phyloP scores from a whole-genome alignment of 2,888 invertebrate species.

The Cybosia mesomella region DNA sequence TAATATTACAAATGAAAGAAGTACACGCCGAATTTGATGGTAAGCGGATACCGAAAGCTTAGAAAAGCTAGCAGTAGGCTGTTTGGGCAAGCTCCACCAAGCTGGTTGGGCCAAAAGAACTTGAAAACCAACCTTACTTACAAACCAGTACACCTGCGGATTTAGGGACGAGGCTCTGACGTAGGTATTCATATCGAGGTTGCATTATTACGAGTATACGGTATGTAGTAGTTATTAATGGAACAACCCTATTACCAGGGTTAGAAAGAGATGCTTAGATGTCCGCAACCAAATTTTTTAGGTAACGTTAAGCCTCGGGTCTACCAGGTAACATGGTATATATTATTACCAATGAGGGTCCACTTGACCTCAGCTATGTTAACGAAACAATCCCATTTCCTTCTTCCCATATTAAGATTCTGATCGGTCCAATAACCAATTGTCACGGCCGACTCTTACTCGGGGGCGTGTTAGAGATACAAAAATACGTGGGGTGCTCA shows the following conservation, averaged over 20 bases:
- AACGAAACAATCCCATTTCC: slow-evolving; percentile 18
- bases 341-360: slow-evolving; percentile 14
- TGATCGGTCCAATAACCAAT: slow-evolving; percentile 61
- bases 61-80: no score
- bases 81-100: no score
- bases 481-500: slow-evolving; percentile 49
- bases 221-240: neutral
- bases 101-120: no score
- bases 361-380: slow-evolving; percentile 14
- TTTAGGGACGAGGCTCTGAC: no score
- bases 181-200: no score
- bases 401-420: slow-evolving; percentile 48
- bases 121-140: no score
- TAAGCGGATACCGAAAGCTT: no score
- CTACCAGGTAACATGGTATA: neutral
- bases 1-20: neutral
- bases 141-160: no score
- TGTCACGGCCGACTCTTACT: slow-evolving; percentile 54
- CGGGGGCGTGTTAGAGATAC: slow-evolving; percentile 57
- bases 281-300: neutral
- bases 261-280: neutral
- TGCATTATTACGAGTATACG: no score
- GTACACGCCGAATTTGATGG: neutral
- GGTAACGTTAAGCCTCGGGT: neutral
- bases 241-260: neutral